These are phyloP conservation scores for Papilio gigon DNA, from an alignment of 2,888 invertebrate genomes.

Conservation along the genomic window DNA sequence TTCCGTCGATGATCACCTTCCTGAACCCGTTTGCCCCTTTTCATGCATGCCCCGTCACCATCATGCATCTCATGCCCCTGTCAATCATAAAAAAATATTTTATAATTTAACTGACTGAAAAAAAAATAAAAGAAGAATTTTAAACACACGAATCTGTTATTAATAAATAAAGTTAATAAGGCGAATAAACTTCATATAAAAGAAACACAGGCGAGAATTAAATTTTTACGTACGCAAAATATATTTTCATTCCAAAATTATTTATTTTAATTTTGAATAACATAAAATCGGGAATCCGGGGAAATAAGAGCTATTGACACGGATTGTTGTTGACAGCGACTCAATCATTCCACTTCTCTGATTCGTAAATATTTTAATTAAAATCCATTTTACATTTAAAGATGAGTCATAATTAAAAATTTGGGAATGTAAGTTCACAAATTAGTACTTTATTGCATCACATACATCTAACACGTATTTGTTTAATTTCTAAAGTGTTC, in stretches of 20 bases:
- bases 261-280: constrained; percentile 5
- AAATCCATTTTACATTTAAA: not conserved
- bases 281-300: not conserved
- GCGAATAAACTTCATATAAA: too few species aligned
- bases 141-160: too few species aligned
- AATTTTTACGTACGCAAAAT: not conserved
- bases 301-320: constrained; percentile 18
- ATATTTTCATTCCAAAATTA: not conserved
- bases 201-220: not conserved
- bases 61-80: too few species aligned
- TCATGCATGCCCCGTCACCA: too few species aligned
- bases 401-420: not conserved
- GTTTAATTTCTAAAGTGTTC: not conserved
- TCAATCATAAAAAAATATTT: too few species aligned
- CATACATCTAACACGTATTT: not conserved
- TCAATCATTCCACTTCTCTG: constrained; percentile 4
- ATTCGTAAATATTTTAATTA: constrained; percentile 6
- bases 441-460: not conserved
- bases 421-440: not conserved
- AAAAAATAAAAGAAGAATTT: too few species aligned
- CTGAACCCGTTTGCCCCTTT: too few species aligned
- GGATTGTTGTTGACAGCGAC: constrained; percentile 17
- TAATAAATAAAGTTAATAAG: too few species aligned
- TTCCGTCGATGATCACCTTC: too few species aligned
- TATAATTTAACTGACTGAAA: too few species aligned